Evolutionary conservation across 2,888 invertebrate genomes (phyloP), one percentile per base, ranked within the genome.

Genomic region (Drosophila planitibia): DNA sequence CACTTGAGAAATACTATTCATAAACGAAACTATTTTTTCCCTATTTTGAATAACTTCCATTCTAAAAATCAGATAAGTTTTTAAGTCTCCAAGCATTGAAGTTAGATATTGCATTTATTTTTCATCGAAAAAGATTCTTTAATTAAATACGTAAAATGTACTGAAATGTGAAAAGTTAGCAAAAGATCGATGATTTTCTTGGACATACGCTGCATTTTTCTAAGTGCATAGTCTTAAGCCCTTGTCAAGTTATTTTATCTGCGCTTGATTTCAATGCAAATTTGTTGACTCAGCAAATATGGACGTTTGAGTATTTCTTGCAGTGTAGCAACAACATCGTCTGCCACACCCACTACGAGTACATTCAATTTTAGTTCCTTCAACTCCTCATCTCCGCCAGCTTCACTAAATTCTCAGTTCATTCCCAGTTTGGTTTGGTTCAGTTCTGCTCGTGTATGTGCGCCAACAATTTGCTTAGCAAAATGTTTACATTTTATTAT

Each of bases 401-500:
- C 53, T n/a, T 35, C 22, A 68, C 51, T 60, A 59, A 57, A 55
- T 60, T 67, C 64, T 44, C 60, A 68, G 76, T 58, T 68, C 55
- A 68, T 62, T 76, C 22, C 22, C 22, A 37, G 35, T 55, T 70
- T 47, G 25, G 44, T 37, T 62, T 32, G 39, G 61, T 58, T 68
- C 49, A 55, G 49, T 33, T 55, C 55, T 49, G 39, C 52, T 61
- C 39, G 37, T 60, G 69, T 74, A 33, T 65, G 65, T 53, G 51
- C 57, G 57, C 76, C 74, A 84, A 85, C 86, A 83, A 89, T 84
- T 84, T 86, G 83, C 89, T 86, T 76, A 76, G 85, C 82, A 87
- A 85, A 89, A 85, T 85, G 87, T 84, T 84, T 84, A 86, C 83
- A 89, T 84, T 84, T 84, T 84, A 87, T 89, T 85, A 85, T 89